Percentiles rank a stretch among this genome's conserved stretches.
These are phyloP conservation scores for Ammodytes marinus DNA, from an alignment of 2,113 vertebrate species.

Conservation along the genomic window DNA sequence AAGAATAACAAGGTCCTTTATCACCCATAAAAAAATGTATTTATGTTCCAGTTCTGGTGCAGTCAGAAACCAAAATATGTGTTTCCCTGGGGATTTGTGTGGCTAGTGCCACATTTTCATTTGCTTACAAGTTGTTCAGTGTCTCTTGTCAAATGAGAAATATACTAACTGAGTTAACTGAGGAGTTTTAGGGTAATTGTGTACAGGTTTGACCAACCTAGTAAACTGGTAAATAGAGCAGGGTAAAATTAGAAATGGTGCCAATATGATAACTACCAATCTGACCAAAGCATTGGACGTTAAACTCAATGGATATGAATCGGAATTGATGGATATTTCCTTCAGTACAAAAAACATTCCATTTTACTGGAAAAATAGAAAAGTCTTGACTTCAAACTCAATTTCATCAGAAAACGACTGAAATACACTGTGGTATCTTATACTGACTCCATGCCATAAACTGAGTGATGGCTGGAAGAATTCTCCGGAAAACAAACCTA, in stretches of 20 bases:
- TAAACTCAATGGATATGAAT: background rate
- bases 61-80: background rate
- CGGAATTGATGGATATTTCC: background rate
- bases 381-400: background rate
- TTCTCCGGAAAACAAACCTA: constrained; percentile 34
- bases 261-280: background rate
- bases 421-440: background rate
- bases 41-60: background rate
- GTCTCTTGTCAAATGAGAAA: too few species aligned
- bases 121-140: background rate
- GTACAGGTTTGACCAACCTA: background rate
- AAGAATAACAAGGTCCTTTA: background rate
- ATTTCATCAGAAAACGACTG: background rate
- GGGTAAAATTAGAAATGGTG: background rate
- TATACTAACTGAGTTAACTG: too few species aligned
- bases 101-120: background rate
- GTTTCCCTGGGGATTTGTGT: background rate
- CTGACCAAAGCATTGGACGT: background rate
- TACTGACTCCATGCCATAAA: constrained; percentile 20
- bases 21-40: background rate
- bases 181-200: background rate
- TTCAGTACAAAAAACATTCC: background rate
- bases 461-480: constrained; percentile 15
- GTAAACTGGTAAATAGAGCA: background rate
- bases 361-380: background rate